Conservation (phyloP, 2,888 invertebrate genomes). For the Omphaloscelis lunosa region DNA sequence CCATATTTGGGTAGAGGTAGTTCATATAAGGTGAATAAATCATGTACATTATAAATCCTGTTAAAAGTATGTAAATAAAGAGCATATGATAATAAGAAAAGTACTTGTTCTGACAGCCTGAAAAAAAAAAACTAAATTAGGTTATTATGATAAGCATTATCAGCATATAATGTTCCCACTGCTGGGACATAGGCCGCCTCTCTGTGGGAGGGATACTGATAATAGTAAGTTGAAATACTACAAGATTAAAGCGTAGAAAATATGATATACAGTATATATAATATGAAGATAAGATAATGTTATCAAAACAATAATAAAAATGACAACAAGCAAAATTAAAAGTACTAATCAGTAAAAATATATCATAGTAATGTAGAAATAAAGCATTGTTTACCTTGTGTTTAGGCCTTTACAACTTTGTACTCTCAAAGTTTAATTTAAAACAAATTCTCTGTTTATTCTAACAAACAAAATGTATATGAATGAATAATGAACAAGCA, state of each 20-base stretch:
- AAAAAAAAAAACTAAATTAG: neutral
- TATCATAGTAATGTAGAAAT: neutral
- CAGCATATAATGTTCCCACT: neutral
- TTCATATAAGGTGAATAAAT: neutral
- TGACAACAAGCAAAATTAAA: neutral
- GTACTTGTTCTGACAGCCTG: neutral
- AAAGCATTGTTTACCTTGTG: neutral
- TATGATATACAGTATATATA: neutral
- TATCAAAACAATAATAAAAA: slow-evolving; percentile 28
- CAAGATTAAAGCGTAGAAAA: neutral
- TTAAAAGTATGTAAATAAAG: neutral
- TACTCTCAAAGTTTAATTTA: too few species aligned
- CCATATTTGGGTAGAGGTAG: neutral
- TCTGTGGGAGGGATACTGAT: neutral
- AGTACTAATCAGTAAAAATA: neutral
- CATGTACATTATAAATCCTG: neutral
- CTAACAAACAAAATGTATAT: slow-evolving; percentile 22
- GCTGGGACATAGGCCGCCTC: neutral
- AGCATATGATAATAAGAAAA: neutral
- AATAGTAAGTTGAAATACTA: neutral
- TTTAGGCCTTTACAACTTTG: neutral
- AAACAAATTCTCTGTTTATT: neutral
- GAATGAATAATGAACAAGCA: slow-evolving; percentile 28
- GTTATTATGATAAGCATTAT: neutral
- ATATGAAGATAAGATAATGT: slow-evolving; percentile 9